Percentiles rank a stretch among this genome's conserved stretches.
Evolutionary conservation across 2,888 invertebrate species (phyloP).

Genomic region (Andrena minutula): DNA sequence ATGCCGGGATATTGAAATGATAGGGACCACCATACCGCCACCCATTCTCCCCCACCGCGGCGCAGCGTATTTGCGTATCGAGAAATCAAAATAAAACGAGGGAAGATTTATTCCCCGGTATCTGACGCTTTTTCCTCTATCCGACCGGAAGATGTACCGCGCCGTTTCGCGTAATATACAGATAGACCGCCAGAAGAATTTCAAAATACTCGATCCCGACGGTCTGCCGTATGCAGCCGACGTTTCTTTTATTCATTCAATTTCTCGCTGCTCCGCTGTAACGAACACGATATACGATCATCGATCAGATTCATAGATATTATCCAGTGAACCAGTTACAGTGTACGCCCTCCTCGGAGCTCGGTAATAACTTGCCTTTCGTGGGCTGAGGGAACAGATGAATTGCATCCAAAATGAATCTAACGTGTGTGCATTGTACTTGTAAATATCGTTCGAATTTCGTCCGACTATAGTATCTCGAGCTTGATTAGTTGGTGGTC

Average conservation of each 20-base stretch:
- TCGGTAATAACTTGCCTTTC: conserved; percentile 24
- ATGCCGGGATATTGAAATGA: conserved; percentile 36
- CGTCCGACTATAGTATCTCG: no score
- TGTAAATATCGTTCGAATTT: no score
- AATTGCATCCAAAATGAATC: conserved; percentile 27
- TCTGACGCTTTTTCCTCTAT: conserved; percentile 26
- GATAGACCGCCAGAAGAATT: conserved; percentile 26
- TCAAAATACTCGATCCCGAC: conserved; percentile 1
- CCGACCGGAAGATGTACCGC: neutral
- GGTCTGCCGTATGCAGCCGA: conserved; percentile 5
- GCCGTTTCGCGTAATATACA: conserved; percentile 35
- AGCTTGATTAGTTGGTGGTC: no score
- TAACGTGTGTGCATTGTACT: neutral
- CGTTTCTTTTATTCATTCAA: conserved; percentile 58
- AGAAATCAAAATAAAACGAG: conserved; percentile 24
- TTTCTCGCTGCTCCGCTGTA: conserved; percentile 6
- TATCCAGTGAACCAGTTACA: conserved; percentile 21
- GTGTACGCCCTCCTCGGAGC: conserved; percentile 35
- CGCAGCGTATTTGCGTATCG: neutral
- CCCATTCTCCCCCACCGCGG: neutral
- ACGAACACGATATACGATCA: conserved; percentile 23
- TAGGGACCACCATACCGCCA: neutral
- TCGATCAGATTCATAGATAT: conserved; percentile 37
- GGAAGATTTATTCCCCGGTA: conserved; percentile 25
- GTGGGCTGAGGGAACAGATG: neutral